Base-by-base conservation (phyloP, 2,888 invertebrate genomes). In the Cantharis flavilabris region DNA sequence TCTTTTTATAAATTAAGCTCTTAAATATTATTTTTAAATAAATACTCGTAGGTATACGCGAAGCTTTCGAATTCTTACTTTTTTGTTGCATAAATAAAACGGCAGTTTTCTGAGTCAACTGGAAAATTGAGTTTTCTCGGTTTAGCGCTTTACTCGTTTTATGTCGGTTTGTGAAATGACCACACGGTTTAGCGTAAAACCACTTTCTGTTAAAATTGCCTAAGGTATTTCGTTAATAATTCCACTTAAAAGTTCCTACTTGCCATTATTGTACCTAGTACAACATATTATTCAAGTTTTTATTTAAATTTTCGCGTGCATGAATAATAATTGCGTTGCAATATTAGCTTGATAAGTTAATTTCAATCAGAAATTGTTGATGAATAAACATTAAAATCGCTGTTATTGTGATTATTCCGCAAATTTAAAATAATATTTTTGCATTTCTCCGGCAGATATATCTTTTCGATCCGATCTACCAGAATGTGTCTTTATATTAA, bases 161-260 rank as follows among this genome's bases (percentile, higher is more conserved):
- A 71, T 69, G 75, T 64, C 28, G 71, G 72, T 76, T 69, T 75
- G 71, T 26, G 75, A 28, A 76, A 76, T 76, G 75, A 76, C 75
- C 75, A 71, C 75, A 76, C 69, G 70, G 69, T 73, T 73, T 70
- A 33, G 69, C 67, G 75, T 65, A 71, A 75, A 75, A 75, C 75
- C 71, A 64, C 71, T 75, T 75, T 71, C 75, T 63, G 62, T 16
- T 70, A 63, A 65, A 67, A 71, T 64, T 65, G 71, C 75, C 71
- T 71, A 64, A 28, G 71, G 70, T 70, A 62, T 75, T 75, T 75
- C 71, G 65, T 71, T 62, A 73, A 73, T 65, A 73, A 65, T 67
- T 73, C 18, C 33, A 49, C 67, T 62, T 67, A 72, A 18, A 65
- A 65, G 18, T 65, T 65, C 23, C 18, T 20, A 13, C 23, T 65